Base-by-base conservation (phyloP, 92 coral and sea anemone genomes). In the Porites evermanni region DNA sequence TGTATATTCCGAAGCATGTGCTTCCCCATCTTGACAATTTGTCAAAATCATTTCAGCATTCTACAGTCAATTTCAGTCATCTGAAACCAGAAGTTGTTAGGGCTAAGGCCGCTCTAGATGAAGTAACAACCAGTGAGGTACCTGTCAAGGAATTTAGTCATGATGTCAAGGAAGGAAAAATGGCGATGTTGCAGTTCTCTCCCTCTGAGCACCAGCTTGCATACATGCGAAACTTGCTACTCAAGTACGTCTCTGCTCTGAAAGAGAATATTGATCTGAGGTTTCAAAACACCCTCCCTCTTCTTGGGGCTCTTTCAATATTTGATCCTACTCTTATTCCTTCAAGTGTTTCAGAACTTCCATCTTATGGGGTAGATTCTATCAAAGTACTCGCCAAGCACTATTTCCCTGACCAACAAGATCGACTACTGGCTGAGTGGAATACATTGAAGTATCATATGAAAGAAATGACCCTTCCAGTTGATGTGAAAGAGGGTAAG, bases 31-130 rank as follows among this genome's bases (percentile, higher is more conserved):
- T 88, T 74, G 80, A 91, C 73, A 89, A 81, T 70, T 70, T 88
- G 79, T 84, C 87, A 77, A 88, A 88, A 70, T 86, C 94, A 61
- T 88, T 92, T 82, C 94, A 88, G 89, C 70, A 79, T 84, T 91
- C 90, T 14, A 88, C 79, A 12, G 90, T 91, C 59, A 84, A 91
- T 71, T 92, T 91, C 89, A 66, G 91, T 47, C 87, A 91, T 26
- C 86, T 91, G 32, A 78, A 76, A 56, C 94, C 91, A 82, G 91
- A 84, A 75, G 67, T 88, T 78, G 68, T 83, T 73, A 65, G 81
- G 72, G 89, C 94, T 17, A 53, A 83, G 66, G 89, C 89, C 65
- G 67, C 74, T 60, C 88, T 91, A 14, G 67, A 72, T 71, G 87
- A 75, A 61, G 72, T 83, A 19, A 76, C 89, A 74, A 73, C 80